A percentile compares a stretch with the other conserved stretches of the same genome.
phyloP scores from a whole-genome alignment of 2,888 invertebrate genomes.

The Argynnis bischoffii region DNA sequence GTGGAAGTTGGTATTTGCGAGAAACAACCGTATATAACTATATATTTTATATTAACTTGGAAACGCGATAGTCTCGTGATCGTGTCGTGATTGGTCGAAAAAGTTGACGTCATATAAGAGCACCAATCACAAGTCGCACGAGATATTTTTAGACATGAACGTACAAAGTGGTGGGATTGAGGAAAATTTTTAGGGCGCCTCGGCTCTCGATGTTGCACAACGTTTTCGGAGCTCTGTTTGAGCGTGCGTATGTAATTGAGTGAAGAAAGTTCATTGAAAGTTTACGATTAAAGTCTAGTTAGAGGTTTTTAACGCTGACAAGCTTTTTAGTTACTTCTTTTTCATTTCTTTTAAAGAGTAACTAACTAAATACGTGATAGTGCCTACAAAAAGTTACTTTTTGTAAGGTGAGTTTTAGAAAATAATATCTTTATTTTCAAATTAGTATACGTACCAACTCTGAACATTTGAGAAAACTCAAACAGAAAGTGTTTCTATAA shows the following conservation, averaged over 20 bases:
- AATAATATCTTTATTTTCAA: not conserved
- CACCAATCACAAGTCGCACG: constrained; percentile 56
- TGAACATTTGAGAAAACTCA: not conserved
- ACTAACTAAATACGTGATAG: constrained; percentile 38
- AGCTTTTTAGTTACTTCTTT: constrained; percentile 43
- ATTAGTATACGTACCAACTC: not conserved
- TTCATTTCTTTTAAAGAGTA: constrained; percentile 48
- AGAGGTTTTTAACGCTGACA: constrained; percentile 18
- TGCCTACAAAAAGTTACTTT: constrained; percentile 39
- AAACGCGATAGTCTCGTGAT: constrained; percentile 67
- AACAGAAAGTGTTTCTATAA: too few species aligned
- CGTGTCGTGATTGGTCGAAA: constrained; percentile 57
- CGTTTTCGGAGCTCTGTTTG: constrained; percentile 60
- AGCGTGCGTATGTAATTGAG: constrained; percentile 52
- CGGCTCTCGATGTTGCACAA: constrained; percentile 70
- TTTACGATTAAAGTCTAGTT: constrained; percentile 10
- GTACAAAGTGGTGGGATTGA: constrained; percentile 60
- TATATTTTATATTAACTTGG: constrained; percentile 44
- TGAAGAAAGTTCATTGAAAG: constrained; percentile 26
- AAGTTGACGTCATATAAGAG: constrained; percentile 64
- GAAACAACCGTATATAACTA: constrained; percentile 38
- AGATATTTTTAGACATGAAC: constrained; percentile 74
- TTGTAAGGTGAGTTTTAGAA: constrained; percentile 44
- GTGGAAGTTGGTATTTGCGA: constrained; percentile 38
- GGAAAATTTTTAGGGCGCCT: constrained; percentile 60